A percentile compares a stretch with the other conserved stretches of the same genome.
Evolutionary conservation across 2,797 vertebrate species (phyloP).

Genomic region (Rousettus madagascariensis): DNA sequence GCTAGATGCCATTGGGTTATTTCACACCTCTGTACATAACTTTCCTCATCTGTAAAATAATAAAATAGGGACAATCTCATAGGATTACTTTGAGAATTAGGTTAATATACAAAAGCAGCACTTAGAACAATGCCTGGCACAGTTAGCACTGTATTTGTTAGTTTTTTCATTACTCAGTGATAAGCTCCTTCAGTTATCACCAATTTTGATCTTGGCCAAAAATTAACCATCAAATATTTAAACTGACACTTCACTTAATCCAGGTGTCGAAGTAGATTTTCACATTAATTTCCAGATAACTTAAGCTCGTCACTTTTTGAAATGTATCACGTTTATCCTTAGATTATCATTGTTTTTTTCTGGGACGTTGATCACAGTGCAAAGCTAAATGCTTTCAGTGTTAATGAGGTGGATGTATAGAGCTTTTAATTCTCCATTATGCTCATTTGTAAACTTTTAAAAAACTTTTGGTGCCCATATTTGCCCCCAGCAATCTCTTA

Average conservation of each 20-base stretch:
- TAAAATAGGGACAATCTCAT: not conserved
- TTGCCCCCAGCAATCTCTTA: not conserved
- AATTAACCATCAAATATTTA: constrained; percentile 16
- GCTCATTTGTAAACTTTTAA: not conserved
- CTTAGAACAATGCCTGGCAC: constrained; percentile 1
- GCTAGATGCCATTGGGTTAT: not conserved
- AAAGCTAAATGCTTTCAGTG: not conserved
- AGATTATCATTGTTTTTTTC: not conserved
- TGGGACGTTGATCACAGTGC: not conserved
- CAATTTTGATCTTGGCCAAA: not conserved
- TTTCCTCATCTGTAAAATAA: not conserved
- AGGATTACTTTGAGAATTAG: not conserved
- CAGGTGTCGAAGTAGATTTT: not conserved
- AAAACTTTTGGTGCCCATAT: not conserved
- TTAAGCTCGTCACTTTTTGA: not conserved
- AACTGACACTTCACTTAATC: not conserved
- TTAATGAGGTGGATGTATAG: not conserved
- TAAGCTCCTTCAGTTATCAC: not conserved
- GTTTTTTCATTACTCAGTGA: not conserved
- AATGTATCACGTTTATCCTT: not conserved
- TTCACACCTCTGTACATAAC: not conserved
- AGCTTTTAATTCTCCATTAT: not conserved
- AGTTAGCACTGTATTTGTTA: not conserved
- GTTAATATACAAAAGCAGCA: not conserved
- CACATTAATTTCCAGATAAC: not conserved